Conservation (phyloP, 92 coral and sea anemone genomes). For the Porites divaricata region DNA sequence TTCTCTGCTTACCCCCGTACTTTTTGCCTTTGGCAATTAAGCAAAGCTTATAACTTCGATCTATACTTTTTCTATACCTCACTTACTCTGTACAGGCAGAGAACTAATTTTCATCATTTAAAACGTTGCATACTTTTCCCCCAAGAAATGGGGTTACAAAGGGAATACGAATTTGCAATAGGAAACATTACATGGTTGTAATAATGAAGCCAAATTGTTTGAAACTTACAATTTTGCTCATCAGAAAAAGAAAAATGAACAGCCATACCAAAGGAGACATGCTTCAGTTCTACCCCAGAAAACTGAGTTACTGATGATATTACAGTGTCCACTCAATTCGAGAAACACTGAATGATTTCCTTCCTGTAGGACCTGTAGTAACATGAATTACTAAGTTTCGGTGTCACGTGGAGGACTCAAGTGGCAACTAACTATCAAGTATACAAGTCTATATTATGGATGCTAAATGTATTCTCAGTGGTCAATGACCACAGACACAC, state of each 20-base stretch:
- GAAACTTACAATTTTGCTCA: neutral
- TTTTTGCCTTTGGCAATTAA: too few species aligned
- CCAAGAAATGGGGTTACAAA: too few species aligned
- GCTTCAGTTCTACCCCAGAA: neutral
- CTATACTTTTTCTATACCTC: too few species aligned
- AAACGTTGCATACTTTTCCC: too few species aligned
- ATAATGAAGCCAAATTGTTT: neutral
- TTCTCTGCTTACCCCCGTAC: too few species aligned
- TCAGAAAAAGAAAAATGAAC: neutral
- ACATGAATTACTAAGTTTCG: neutral
- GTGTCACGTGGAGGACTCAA: neutral
- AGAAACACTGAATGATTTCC: neutral
- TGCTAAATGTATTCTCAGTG: too few species aligned
- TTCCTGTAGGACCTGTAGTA: neutral
- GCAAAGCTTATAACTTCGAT: too few species aligned
- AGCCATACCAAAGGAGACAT: neutral
- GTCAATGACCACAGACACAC: too few species aligned
- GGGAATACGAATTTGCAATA: neutral
- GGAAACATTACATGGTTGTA: neutral
- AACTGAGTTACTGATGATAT: neutral
- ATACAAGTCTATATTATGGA: too few species aligned
- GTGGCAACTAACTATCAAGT: neutral
- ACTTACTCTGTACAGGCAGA: too few species aligned
- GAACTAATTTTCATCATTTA: too few species aligned
- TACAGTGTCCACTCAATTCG: neutral